Evolutionary conservation across 2,888 invertebrate genomes (phyloP).

Genomic region (Nudaria mundana): DNA sequence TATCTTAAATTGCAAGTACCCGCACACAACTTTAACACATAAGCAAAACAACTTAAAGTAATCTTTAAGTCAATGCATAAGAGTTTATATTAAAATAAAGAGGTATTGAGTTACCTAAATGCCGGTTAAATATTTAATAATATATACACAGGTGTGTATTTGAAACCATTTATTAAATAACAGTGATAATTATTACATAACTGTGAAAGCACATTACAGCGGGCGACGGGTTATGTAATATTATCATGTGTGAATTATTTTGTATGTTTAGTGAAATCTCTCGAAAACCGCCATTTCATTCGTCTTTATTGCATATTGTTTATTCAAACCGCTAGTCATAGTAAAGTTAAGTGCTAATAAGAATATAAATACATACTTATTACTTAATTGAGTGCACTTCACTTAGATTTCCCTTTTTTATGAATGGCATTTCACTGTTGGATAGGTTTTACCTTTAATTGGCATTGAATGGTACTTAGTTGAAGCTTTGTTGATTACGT

Average conservation of each 20-base stretch:
- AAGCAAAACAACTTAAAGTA: slow-evolving; percentile 7
- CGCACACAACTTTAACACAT: neutral
- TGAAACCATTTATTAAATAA: slow-evolving; percentile 16
- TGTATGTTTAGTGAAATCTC: slow-evolving; percentile 26
- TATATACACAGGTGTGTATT: slow-evolving; percentile 6
- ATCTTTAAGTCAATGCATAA: neutral
- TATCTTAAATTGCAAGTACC: slow-evolving; percentile 5
- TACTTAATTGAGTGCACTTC: too few species aligned
- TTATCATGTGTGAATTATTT: slow-evolving; percentile 24
- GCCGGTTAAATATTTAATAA: slow-evolving; percentile 13
- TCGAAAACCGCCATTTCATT: slow-evolving; percentile 27
- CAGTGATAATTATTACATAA: slow-evolving; percentile 17
- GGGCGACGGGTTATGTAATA: slow-evolving; percentile 24
- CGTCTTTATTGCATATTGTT: slow-evolving; percentile 7
- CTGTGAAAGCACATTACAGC: slow-evolving; percentile 28
- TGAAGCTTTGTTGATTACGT: too few species aligned
- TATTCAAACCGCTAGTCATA: slow-evolving; percentile 7
- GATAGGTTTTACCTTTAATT: neutral
- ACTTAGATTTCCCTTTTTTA: neutral
- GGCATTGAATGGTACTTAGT: too few species aligned
- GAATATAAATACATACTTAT: neutral
- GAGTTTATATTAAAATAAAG: neutral
- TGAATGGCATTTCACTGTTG: neutral
- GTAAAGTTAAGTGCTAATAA: neutral
- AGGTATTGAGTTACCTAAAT: neutral